Percentiles rank a stretch among this genome's conserved stretches.
Conservation (phyloP, 1,140 invertebrate species). For the Limonius californicus region DNA sequence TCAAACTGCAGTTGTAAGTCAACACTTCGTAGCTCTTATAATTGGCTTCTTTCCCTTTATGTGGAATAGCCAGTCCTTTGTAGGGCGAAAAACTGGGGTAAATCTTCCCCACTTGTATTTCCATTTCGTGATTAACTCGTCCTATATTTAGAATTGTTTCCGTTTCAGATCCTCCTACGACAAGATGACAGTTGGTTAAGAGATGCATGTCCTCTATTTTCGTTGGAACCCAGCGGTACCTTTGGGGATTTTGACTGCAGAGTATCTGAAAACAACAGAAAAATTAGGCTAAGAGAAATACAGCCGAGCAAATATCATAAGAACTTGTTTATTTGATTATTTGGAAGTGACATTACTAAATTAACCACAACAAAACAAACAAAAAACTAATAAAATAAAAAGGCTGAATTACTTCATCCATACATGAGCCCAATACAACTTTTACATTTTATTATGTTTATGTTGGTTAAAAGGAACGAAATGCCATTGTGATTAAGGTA, state of each 20-base stretch:
- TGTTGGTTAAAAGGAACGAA: too few species aligned
- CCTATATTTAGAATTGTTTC: conserved; percentile 17
- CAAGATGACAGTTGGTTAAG: conserved; percentile 1
- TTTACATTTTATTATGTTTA: too few species aligned
- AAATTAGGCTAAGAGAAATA: too few species aligned
- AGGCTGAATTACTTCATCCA: too few species aligned
- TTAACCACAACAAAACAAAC: too few species aligned
- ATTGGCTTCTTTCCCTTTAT: not conserved
- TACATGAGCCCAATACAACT: too few species aligned
- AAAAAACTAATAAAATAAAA: too few species aligned
- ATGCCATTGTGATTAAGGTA: too few species aligned
- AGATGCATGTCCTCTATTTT: conserved; percentile 16
- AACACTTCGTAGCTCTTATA: conserved; percentile 12
- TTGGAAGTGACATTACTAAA: too few species aligned
- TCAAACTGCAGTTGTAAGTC: not conserved
- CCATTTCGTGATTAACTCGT: not conserved
- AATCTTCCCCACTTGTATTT: conserved; percentile 16
- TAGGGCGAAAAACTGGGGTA: conserved; percentile 15
- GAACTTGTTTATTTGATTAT: too few species aligned
- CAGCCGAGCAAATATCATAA: too few species aligned
- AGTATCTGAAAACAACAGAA: conserved; percentile 22
- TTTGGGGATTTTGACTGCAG: not conserved
- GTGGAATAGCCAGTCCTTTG: conserved; percentile 15
- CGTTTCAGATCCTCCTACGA: conserved; percentile 12
- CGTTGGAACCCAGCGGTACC: conserved; percentile 11